phyloP scores from a whole-genome alignment of 2,888 invertebrate genomes.

The Meliscaeva auricollis region DNA sequence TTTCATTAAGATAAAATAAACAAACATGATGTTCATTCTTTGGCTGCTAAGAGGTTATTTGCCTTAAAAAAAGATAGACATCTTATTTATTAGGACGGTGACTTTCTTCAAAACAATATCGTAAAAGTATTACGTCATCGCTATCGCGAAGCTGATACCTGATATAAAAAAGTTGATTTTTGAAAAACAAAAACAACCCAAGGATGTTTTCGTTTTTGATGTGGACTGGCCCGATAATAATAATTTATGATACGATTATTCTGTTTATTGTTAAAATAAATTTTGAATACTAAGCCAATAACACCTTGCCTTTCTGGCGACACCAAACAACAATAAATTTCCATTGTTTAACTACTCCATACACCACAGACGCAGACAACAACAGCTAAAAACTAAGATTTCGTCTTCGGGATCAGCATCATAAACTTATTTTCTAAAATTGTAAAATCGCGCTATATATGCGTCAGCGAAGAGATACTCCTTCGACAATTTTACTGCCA shows the following conservation, averaged over 20 bases:
- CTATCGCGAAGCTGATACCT: neutral
- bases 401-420: neutral
- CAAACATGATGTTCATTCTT: too few species aligned
- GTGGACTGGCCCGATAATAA: neutral
- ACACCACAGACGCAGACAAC: neutral
- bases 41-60: too few species aligned
- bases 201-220: neutral
- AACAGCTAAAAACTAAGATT: neutral
- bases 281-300: conserved; percentile 32
- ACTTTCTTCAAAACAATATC: too few species aligned
- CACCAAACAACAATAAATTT: conserved; percentile 35
- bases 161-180: neutral
- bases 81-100: too few species aligned
- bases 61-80: too few species aligned
- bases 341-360: neutral
- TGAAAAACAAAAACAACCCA: neutral
- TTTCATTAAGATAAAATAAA: too few species aligned
- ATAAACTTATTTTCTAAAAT: conserved; percentile 4
- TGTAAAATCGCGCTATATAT: neutral
- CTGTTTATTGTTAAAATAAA: conserved; percentile 7
- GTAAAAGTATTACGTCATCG: neutral
- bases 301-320: conserved; percentile 47
- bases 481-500: conserved; percentile 10
- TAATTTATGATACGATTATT: conserved; percentile 25
- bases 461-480: neutral